A percentile compares a stretch with the other conserved stretches of the same genome.
Conservation (phyloP, 64 coral and sea anemone genomes). For the Stylophora pistillata region DNA sequence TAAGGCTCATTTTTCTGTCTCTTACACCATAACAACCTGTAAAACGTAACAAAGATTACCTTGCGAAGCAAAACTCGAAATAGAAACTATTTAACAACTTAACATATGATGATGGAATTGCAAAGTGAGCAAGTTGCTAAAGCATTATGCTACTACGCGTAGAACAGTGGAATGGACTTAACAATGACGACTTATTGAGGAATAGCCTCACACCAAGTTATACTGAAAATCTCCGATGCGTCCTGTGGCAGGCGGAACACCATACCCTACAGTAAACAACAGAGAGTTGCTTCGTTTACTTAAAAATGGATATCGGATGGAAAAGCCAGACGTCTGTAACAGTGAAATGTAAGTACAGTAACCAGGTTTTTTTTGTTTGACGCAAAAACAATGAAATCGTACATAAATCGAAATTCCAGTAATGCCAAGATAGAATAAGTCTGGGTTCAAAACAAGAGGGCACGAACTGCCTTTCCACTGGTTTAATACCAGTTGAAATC, state of each 20-base stretch:
- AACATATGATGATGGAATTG: not conserved
- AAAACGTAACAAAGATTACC: not conserved
- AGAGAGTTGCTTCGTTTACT: constrained; percentile 56
- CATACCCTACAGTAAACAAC: constrained; percentile 75
- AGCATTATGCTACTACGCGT: constrained; percentile 7
- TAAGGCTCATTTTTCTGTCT: no score
- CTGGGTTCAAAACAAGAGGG: no score
- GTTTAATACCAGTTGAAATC: no score
- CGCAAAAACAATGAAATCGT: no score
- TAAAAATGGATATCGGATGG: constrained; percentile 77
- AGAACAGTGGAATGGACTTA: not conserved
- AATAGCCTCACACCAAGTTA: not conserved
- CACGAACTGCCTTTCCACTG: no score
- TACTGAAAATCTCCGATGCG: not conserved
- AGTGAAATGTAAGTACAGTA: constrained; percentile 71
- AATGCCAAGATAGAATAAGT: no score
- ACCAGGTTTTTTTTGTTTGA: no score
- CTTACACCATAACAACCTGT: not conserved
- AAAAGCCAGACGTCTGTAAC: constrained; percentile 76
- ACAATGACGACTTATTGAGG: not conserved
- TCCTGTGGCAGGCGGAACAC: constrained; percentile 57
- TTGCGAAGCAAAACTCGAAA: not conserved
- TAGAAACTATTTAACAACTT: not conserved
- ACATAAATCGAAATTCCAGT: no score
- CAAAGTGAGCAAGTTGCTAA: not conserved